Evolutionary conservation across 37 sponge, comb jelly and placozoan species (phyloP), one percentile per base, ranked within the genome.

Genomic region (Chondrosia reniformis): DNA sequence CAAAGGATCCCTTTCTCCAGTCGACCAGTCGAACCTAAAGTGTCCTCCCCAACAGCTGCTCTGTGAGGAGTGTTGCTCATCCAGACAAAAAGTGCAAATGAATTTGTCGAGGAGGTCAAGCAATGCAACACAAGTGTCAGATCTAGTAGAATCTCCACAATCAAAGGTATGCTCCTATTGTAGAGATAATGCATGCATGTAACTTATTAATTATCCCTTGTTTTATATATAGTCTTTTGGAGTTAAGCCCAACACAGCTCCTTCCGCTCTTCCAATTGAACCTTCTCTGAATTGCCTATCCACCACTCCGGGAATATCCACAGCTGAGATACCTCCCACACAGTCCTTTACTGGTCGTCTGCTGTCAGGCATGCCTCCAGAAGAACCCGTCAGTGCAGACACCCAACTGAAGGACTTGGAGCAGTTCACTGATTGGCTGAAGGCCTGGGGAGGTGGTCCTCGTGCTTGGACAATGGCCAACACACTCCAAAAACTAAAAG

Each of bases 401-500:
- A 66, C 62, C 6, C 33, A 74, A 9, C 75, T 75, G 28, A 44
- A 12, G 4, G 86, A 92, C 46, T 66, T 69, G 31, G 56, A 80
- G n/a, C 65, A 83, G 63, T 61, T 93, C 37, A 58, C 64, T 1
- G 62, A 88, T 15, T 83, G 81, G 84, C 37, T 84, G 71, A 37
- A 79, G 3, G 38, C n/a, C 13, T 88, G 93, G 89, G 89, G 93
- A 32, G 89, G 87, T 41, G 93, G 81, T 21, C 39, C 73, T 1
- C 56, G 39, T 45, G 93, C 80, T 19, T 86, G 86, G 86, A 67
- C 65, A 0, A 88, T 88, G 93, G 84, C 89, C 49, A 34, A 42
- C 10, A 93, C 93, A 8, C 75, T 88, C 13, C 89, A 93, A 75
- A 85, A 85, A 28, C 84, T 93, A 40, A 85, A 80, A 67, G 78